A percentile compares a stretch with the other conserved stretches of the same genome.
These are phyloP conservation scores for Smithornis capensis DNA, from an alignment of 2,113 vertebrate species.

Conservation along the genomic window DNA sequence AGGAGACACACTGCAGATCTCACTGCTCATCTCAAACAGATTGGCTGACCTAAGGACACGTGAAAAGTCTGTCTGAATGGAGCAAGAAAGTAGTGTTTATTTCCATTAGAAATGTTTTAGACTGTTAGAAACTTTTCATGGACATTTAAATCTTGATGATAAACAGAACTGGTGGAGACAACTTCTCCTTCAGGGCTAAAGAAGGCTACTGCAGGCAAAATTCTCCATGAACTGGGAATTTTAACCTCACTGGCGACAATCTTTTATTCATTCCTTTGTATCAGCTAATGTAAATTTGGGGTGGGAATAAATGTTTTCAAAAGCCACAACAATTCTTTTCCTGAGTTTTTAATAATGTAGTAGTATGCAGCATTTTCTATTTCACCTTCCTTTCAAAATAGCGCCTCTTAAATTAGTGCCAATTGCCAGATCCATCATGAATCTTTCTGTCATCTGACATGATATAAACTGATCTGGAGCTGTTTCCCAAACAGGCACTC, in stretches of 20 bases:
- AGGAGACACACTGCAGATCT: not conserved
- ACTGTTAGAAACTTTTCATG: not conserved
- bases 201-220: not conserved
- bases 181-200: not conserved
- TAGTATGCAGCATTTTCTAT: not conserved
- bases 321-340: not conserved
- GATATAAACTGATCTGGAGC: not conserved
- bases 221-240: not conserved
- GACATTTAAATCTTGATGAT: not conserved
- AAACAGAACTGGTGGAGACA: not conserved
- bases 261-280: not conserved
- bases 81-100: not conserved
- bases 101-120: not conserved
- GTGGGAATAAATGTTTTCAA: not conserved
- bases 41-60: not conserved
- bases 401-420: not conserved
- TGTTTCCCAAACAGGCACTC: not conserved
- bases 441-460: not conserved
- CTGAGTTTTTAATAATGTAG: not conserved
- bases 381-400: not conserved
- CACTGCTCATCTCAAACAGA: accelerated
- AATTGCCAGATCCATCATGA: not conserved
- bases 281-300: not conserved
- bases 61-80: not conserved
- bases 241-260: not conserved